Percentiles rank a stretch among this genome's conserved stretches.
phyloP scores from a whole-genome alignment of 2,797 vertebrate genomes.

The Helicolenus hilgendorfi region DNA sequence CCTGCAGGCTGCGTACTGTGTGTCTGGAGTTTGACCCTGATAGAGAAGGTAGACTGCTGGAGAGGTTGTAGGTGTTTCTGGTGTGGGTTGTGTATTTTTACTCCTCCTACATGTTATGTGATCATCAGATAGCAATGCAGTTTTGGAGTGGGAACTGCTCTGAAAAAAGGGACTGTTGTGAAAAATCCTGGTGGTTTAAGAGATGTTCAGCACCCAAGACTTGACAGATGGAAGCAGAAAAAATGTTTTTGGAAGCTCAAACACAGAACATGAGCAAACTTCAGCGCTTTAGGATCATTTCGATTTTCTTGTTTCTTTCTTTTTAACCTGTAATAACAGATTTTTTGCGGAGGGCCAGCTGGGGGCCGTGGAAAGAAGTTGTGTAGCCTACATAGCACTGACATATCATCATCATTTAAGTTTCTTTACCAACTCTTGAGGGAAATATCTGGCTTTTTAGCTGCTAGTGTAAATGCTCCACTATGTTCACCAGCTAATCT shows the following conservation, averaged over 20 bases:
- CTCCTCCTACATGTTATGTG: neutral
- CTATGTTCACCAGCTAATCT: neutral
- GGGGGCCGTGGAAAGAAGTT: neutral
- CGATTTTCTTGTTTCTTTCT: neutral
- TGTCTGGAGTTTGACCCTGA: constrained; percentile 2
- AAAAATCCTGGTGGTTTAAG: neutral
- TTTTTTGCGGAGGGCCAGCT: neutral
- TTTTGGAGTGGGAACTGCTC: neutral
- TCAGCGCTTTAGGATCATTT: neutral
- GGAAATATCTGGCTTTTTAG: neutral
- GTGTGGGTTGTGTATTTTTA: neutral
- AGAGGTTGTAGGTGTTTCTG: neutral
- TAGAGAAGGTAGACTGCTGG: neutral
- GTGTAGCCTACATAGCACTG: no score
- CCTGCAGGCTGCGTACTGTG: neutral
- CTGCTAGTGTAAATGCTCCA: neutral
- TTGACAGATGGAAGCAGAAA: neutral
- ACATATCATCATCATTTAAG: neutral
- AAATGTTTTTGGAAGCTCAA: neutral
- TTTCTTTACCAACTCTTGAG: neutral
- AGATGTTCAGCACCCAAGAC: neutral
- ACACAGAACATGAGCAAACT: neutral
- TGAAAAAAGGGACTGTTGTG: neutral
- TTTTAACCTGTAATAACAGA: neutral
- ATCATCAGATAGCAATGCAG: neutral